These are phyloP conservation scores for Elachura formosa DNA, from an alignment of 2,113 vertebrate species.

Conservation along the genomic window DNA sequence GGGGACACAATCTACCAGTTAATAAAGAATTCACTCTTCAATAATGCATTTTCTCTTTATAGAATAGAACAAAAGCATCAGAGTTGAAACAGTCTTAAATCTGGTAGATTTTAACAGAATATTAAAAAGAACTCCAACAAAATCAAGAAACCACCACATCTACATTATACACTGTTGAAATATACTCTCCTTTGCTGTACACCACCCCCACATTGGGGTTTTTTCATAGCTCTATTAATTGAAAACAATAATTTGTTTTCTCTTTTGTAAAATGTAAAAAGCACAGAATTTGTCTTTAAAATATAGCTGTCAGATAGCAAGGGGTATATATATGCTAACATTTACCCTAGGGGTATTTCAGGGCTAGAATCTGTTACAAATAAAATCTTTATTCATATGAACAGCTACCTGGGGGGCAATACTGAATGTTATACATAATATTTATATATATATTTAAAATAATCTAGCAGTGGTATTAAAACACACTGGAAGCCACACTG, in stretches of 20 bases:
- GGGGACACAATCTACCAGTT: background rate
- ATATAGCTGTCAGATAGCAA: constrained; percentile 73
- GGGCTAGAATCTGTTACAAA: constrained; percentile 61
- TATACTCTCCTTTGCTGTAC: background rate
- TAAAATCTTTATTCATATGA: constrained; percentile 70
- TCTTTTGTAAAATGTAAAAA: constrained; percentile 53
- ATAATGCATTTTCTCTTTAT: fast-evolving
- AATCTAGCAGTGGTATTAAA: constrained; percentile 57
- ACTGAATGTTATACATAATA: constrained; percentile 55
- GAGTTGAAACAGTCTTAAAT: background rate
- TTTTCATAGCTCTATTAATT: constrained; percentile 46
- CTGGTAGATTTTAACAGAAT: background rate
- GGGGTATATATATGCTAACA: constrained; percentile 64
- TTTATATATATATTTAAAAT: constrained; percentile 37
- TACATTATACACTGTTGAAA: background rate
- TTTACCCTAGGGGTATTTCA: constrained; percentile 64
- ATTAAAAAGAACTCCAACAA: background rate
- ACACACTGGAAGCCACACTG: constrained; percentile 19
- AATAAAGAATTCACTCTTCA: background rate
- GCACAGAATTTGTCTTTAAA: constrained; percentile 71
- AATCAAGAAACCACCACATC: background rate
- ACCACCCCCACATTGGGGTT: background rate
- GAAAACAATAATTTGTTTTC: constrained; percentile 58
- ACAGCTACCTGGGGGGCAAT: constrained; percentile 63
- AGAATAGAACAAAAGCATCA: background rate